These are phyloP conservation scores for Stichopus horrens DNA, from an alignment of 53 echinoderm and acorn worm genomes.

Conservation along the genomic window DNA sequence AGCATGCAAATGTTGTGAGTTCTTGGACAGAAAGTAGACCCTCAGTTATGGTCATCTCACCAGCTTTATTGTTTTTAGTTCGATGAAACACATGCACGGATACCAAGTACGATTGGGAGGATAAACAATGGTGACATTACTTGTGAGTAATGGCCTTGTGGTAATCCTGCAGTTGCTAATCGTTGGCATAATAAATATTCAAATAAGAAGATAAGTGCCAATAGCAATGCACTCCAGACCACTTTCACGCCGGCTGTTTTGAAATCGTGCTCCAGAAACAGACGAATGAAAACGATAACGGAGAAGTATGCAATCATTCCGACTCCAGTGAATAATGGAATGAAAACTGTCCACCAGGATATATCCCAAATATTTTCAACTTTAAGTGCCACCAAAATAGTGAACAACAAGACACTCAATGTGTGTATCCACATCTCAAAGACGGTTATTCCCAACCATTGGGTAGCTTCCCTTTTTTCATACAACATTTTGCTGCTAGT, in stretches of 20 bases:
- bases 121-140: constrained; percentile 86
- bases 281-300: constrained; percentile 82
- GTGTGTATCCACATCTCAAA: constrained; percentile 93
- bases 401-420: constrained; percentile 76
- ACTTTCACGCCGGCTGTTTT: constrained; percentile 71
- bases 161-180: constrained; percentile 61
- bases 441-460: constrained; percentile 91
- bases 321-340: constrained; percentile 80
- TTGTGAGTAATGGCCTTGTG: constrained; percentile 55
- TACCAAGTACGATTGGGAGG: constrained; percentile 66
- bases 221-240: constrained; percentile 85
- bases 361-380: constrained; percentile 62
- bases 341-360: constrained; percentile 91
- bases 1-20: no score
- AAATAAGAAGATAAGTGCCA: constrained; percentile 59
- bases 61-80: neutral
- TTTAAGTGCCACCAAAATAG: constrained; percentile 77
- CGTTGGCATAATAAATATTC: constrained; percentile 83
- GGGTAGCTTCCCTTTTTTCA: constrained; percentile 79
- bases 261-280: constrained; percentile 73
- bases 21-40: no score
- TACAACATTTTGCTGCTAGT: constrained; percentile 70
- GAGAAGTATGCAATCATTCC: constrained; percentile 92
- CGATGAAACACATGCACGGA: constrained; percentile 66
- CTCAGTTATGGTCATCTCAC: no score